phyloP scores from a whole-genome alignment of 1,140 invertebrate species.

The Heliconius eleuchia region DNA sequence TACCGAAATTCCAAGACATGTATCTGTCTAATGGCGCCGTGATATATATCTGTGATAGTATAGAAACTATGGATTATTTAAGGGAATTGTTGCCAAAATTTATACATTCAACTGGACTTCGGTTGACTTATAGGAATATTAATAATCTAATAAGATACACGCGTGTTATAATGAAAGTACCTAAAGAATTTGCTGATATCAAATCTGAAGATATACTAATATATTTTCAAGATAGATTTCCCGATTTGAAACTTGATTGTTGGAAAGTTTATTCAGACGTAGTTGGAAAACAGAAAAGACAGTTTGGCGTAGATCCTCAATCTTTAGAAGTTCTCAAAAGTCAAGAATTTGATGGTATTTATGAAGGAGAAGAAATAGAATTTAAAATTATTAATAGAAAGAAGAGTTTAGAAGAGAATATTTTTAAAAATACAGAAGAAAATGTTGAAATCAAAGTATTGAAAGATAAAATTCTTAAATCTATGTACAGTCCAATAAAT shows the following conservation, averaged over 20 bases:
- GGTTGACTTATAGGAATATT: conserved; percentile 61
- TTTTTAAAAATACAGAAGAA: conserved; percentile 35
- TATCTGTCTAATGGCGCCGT: conserved; percentile 72
- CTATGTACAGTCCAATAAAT: conserved; percentile 60
- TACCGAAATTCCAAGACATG: conserved; percentile 69
- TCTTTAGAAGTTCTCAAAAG: conserved; percentile 66
- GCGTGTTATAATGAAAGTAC: conserved; percentile 62
- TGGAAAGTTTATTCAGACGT: conserved; percentile 74
- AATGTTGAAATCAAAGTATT: conserved; percentile 45
- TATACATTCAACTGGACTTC: conserved; percentile 63
- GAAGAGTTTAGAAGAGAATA: conserved; percentile 49
- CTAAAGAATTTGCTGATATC: conserved; percentile 58
- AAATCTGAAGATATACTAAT: conserved; percentile 60
- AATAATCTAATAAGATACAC: conserved; percentile 66
- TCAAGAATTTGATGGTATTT: conserved; percentile 57
- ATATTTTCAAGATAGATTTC: conserved; percentile 55
- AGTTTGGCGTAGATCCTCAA: conserved; percentile 69
- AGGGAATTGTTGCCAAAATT: conserved; percentile 64
- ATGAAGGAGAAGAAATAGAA: conserved; percentile 54
- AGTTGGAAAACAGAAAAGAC: conserved; percentile 66
- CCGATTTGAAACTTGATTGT: conserved; percentile 59
- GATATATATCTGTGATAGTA: conserved; percentile 73
- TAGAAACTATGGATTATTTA: conserved; percentile 73
- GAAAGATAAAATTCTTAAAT: conserved; percentile 51
- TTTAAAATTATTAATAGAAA: conserved; percentile 70